Evolutionary conservation across 2,797 vertebrate species (phyloP).

Genomic region (Benthosema pterotum): DNA sequence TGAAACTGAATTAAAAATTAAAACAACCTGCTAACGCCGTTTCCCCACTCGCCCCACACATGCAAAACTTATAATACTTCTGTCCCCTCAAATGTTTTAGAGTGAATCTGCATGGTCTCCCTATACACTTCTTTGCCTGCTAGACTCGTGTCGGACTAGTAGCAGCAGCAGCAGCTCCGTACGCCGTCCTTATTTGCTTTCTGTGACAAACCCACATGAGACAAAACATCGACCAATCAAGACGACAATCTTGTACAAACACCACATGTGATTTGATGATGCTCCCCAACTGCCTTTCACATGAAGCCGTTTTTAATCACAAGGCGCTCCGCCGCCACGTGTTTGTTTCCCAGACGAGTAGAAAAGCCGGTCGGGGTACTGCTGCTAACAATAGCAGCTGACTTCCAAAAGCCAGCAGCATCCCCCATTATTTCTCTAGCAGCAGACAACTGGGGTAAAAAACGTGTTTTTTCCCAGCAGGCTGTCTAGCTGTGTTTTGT

Average conservation of each 20-base stretch:
- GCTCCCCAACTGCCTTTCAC: not conserved
- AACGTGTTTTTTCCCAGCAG: not conserved
- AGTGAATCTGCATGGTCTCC: too few species aligned
- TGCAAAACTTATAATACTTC: too few species aligned
- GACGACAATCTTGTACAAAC: not conserved
- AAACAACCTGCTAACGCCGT: too few species aligned
- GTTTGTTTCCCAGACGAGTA: conserved; percentile 52
- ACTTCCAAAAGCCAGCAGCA: conserved; percentile 62
- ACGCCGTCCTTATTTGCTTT: too few species aligned
- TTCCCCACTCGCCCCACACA: too few species aligned
- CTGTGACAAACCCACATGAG: not conserved
- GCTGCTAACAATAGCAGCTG: conserved; percentile 71
- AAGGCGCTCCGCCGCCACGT: conserved; percentile 53
- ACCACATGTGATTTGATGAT: not conserved
- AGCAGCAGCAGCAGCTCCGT: too few species aligned
- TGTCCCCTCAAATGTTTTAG: too few species aligned
- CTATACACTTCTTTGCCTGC: too few species aligned
- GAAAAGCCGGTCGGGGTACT: conserved; percentile 66
- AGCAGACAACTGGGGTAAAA: too few species aligned
- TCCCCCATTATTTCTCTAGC: conserved; percentile 38
- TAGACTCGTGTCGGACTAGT: conserved; percentile 5
- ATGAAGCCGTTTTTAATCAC: not conserved
- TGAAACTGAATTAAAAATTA: too few species aligned
- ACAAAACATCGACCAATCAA: not conserved
- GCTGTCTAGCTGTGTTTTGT: not conserved